phyloP scores from a whole-genome alignment of 2,888 invertebrate species.

The Melinaea marsaeus region DNA sequence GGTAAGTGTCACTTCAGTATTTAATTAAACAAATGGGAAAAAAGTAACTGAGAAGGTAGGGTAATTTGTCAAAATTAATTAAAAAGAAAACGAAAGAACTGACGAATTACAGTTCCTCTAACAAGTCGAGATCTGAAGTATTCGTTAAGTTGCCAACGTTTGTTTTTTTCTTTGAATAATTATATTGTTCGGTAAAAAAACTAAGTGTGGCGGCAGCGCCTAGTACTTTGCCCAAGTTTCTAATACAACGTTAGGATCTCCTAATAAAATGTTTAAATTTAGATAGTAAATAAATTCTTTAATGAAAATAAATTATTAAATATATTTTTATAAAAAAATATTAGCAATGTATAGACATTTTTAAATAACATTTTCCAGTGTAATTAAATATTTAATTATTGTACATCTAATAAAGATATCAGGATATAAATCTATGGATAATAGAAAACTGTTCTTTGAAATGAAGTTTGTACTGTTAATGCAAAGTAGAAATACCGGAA shows the following conservation, averaged over 20 bases:
- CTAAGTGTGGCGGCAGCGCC: constrained; percentile 7
- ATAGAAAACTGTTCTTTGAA: too few relatives aligned
- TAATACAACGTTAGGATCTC: background rate
- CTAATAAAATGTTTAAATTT: background rate
- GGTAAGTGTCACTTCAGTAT: constrained; percentile 72
- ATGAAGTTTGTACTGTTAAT: background rate
- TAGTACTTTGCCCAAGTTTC: background rate
- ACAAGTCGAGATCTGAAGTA: constrained; percentile 55
- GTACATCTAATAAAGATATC: too few relatives aligned
- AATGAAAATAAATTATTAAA: too few relatives aligned
- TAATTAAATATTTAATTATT: too few relatives aligned
- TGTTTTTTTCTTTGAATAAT: constrained; percentile 44
- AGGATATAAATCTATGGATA: too few relatives aligned
- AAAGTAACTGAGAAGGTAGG: constrained; percentile 70
- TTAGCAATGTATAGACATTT: too few relatives aligned
- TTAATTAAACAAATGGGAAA: constrained; percentile 72
- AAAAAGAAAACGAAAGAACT: constrained; percentile 70
- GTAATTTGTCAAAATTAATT: constrained; percentile 78
- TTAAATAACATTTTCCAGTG: too few relatives aligned
- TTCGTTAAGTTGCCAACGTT: constrained; percentile 44
- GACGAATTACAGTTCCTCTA: constrained; percentile 61
- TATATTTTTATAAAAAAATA: too few relatives aligned
- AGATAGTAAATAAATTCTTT: too few relatives aligned
- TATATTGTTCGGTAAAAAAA: constrained; percentile 29
- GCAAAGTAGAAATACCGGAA: constrained; percentile 8